A percentile compares a stretch with the other conserved stretches of the same genome.
phyloP scores from a whole-genome alignment of 1,140 invertebrate species.

The Ctenoplectra terminalis region DNA sequence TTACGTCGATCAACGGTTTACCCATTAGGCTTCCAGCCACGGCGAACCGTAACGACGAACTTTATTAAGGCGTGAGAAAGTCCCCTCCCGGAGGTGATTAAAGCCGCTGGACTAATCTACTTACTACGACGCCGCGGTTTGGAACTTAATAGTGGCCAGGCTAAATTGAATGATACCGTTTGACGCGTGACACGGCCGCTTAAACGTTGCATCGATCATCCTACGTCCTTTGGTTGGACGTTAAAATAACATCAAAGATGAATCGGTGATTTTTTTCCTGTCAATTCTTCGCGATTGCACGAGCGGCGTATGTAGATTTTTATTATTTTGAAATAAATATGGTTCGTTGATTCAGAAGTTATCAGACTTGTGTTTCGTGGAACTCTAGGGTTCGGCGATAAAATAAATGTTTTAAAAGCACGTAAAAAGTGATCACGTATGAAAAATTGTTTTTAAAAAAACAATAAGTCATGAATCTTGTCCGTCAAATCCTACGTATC shows the following conservation, averaged over 20 bases:
- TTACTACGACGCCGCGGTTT: not conserved
- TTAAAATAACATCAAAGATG: no score
- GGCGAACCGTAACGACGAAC: not conserved
- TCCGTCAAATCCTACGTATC: not conserved
- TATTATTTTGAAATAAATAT: not conserved
- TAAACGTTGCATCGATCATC: constrained; percentile 31
- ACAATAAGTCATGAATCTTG: not conserved
- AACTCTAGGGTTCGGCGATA: no score
- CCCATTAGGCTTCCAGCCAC: not conserved
- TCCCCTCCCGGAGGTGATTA: constrained; percentile 5
- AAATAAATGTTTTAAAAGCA: no score
- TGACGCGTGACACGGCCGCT: constrained; percentile 20
- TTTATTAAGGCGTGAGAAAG: constrained; percentile 43
- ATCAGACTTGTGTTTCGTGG: no score
- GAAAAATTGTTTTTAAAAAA: not conserved
- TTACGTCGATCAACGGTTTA: constrained; percentile 39
- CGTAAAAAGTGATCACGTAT: no score
- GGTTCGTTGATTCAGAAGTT: not conserved
- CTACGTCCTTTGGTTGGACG: not conserved
- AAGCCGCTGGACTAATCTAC: constrained; percentile 18
- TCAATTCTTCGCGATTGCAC: no score
- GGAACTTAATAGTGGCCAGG: constrained; percentile 4
- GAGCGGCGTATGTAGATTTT: not conserved
- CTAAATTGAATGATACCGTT: constrained; percentile 32
- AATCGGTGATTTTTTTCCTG: no score